These are phyloP conservation scores for Lutjanus campechanus DNA, from an alignment of 2,797 vertebrate species.

Conservation along the genomic window DNA sequence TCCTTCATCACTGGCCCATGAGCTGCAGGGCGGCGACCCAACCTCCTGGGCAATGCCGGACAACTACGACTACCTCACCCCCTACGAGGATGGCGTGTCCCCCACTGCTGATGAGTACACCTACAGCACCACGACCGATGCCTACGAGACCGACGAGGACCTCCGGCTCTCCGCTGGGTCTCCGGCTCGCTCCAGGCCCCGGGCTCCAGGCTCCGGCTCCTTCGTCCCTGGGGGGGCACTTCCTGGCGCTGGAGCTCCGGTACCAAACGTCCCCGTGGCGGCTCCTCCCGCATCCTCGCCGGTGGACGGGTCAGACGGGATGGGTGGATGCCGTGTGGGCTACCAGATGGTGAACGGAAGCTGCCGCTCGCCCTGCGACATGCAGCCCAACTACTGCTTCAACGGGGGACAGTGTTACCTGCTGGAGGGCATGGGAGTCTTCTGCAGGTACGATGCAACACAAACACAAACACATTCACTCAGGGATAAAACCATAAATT, in stretches of 20 bases:
- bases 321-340: constrained; percentile 87
- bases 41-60: constrained; percentile 90
- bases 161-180: constrained; percentile 70
- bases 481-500: background rate
- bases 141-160: constrained; percentile 84
- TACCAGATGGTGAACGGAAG: constrained; percentile 90
- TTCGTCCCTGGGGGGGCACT: constrained; percentile 60
- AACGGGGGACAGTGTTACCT: constrained; percentile 98
- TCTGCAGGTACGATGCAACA: constrained; percentile 91
- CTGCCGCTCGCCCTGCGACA: constrained; percentile 93
- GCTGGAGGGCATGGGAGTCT: constrained; percentile 91
- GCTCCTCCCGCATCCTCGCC: constrained; percentile 54
- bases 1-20: constrained; percentile 72
- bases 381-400: constrained; percentile 93
- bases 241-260: constrained; percentile 45
- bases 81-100: constrained; percentile 89
- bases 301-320: constrained; percentile 81
- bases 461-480: background rate
- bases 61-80: constrained; percentile 92
- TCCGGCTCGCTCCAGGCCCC: constrained; percentile 72
- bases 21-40: constrained; percentile 84
- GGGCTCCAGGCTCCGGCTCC: constrained; percentile 58
- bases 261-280: constrained; percentile 58
- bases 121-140: constrained; percentile 85
- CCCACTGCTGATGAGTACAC: constrained; percentile 89